Conservation (phyloP, 1,140 invertebrate genomes). For the Drosophila murphyi region DNA sequence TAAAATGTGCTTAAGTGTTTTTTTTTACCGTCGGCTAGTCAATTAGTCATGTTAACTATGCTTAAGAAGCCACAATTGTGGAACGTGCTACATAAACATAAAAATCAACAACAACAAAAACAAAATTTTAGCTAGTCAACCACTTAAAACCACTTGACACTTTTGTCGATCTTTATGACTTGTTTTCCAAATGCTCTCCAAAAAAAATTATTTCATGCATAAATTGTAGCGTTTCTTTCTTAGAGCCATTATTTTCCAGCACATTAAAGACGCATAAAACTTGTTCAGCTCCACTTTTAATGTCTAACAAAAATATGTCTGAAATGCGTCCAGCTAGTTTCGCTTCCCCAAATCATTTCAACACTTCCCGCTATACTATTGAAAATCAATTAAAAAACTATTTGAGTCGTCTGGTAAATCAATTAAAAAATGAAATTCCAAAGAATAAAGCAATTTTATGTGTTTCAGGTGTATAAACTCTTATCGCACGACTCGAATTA, state of each 20-base stretch:
- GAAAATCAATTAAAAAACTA: constrained; percentile 80
- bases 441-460: constrained; percentile 70
- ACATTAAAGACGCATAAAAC: constrained; percentile 76
- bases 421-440: constrained; percentile 79
- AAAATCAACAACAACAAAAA: constrained; percentile 5
- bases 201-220: constrained; percentile 61
- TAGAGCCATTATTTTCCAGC: constrained; percentile 50
- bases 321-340: constrained; percentile 27
- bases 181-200: constrained; percentile 54
- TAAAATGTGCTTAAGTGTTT: background rate
- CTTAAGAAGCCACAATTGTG: background rate
- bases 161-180: constrained; percentile 72
- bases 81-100: constrained; percentile 30
- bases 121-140: background rate
- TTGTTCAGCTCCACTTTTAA: constrained; percentile 63
- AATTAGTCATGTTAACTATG: background rate
- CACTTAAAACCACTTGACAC: constrained; percentile 71
- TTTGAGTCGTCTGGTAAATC: constrained; percentile 45
- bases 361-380: constrained; percentile 14
- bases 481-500: constrained; percentile 56
- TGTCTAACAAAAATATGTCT: constrained; percentile 55
- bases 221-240: constrained; percentile 45
- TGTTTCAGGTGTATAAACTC: constrained; percentile 46
- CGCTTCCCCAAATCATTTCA: background rate
- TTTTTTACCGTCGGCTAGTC: background rate